Percentiles rank a stretch among this genome's conserved stretches.
phyloP scores from a whole-genome alignment of 2,797 vertebrate species.

The Micropoecilia bifurca region DNA sequence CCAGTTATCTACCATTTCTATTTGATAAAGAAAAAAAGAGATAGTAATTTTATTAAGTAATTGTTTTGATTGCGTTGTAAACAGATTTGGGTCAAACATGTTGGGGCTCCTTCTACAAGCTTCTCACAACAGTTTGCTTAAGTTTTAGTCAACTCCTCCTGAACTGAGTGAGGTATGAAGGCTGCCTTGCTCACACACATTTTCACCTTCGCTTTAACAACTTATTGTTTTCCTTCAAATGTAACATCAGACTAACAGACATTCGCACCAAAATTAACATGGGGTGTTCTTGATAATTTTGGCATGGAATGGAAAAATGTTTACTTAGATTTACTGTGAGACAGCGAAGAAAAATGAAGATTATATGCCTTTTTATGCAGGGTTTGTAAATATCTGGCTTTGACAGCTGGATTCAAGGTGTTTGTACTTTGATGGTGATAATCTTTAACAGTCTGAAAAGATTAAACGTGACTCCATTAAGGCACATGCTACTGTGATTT shows the following conservation, averaged over 20 bases:
- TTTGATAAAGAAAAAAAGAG: background rate
- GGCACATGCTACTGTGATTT: constrained; percentile 34
- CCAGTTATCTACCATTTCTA: background rate
- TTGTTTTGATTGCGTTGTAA: background rate
- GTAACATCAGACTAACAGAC: background rate
- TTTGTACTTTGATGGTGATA: constrained; percentile 35
- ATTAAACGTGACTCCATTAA: constrained; percentile 34
- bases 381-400: background rate
- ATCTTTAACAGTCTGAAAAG: constrained; percentile 48
- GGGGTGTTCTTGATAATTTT: background rate
- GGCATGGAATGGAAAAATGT: background rate
- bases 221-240: background rate
- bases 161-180: background rate
- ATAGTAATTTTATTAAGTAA: background rate
- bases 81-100: background rate
- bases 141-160: background rate
- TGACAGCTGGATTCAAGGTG: background rate
- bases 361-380: background rate
- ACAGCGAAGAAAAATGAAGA: background rate
- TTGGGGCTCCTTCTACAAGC: background rate
- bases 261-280: background rate
- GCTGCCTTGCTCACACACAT: background rate
- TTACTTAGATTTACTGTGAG: background rate
- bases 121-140: background rate
- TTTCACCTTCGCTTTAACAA: background rate